These are phyloP conservation scores for Xanthorhoe designata DNA, from an alignment of 2,888 invertebrate genomes.

Conservation along the genomic window DNA sequence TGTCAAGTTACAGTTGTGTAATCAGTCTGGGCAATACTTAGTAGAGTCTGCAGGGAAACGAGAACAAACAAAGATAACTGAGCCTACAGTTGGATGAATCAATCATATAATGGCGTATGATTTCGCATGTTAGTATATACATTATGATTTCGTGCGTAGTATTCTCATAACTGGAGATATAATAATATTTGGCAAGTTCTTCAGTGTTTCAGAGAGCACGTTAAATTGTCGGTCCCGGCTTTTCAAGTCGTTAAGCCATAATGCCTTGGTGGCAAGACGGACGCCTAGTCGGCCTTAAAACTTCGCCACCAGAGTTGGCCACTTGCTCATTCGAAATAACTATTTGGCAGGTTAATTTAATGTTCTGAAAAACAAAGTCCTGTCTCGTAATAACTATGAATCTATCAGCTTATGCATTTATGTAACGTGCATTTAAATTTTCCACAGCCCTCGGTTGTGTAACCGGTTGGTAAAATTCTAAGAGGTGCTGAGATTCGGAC, in stretches of 20 bases:
- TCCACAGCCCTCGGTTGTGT: constrained; percentile 37
- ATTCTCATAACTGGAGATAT: too few species aligned
- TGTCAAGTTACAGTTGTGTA: constrained; percentile 35
- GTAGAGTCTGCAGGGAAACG: constrained; percentile 8
- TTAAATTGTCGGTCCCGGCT: too few species aligned
- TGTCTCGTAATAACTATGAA: not conserved
- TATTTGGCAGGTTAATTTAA: not conserved
- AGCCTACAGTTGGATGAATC: not conserved
- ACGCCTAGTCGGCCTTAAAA: too few species aligned
- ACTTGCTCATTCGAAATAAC: too few species aligned
- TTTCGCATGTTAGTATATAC: not conserved
- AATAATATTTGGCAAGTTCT: too few species aligned
- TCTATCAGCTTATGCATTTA: constrained; percentile 15
- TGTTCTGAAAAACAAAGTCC: not conserved
- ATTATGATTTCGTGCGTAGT: too few species aligned
- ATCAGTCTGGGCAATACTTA: constrained; percentile 27
- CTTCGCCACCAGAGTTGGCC: too few species aligned
- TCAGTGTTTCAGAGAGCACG: too few species aligned
- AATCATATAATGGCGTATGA: not conserved
- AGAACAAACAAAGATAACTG: constrained; percentile 12
- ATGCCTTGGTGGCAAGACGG: too few species aligned
- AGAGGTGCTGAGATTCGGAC: constrained; percentile 42
- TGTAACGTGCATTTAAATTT: constrained; percentile 24
- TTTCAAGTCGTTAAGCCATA: too few species aligned
- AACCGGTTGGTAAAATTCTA: constrained; percentile 33